Evolutionary conservation across 1,140 invertebrate species (phyloP).

Genomic region (Drosophila nasuta): DNA sequence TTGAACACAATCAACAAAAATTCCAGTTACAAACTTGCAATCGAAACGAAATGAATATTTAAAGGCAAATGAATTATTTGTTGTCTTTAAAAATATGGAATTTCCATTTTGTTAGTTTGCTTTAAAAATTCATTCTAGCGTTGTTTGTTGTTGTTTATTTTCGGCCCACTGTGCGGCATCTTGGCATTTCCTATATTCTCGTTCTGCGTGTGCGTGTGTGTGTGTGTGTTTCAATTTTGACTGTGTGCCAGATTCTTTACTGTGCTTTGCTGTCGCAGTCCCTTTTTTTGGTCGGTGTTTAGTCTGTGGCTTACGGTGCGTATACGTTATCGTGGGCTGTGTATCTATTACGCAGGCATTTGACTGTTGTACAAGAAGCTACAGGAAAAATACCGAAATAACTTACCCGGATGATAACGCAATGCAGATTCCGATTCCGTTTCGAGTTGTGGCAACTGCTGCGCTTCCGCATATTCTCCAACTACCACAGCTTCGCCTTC

Average conservation of each 20-base stretch:
- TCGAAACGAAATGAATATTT: too few relatives aligned
- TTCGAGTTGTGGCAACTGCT: constrained; percentile 33
- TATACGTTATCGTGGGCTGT: neutral
- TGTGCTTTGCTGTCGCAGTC: neutral
- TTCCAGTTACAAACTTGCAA: too few relatives aligned
- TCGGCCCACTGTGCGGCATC: neutral
- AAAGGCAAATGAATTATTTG: too few relatives aligned
- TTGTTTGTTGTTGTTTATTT: neutral
- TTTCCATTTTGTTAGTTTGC: too few relatives aligned
- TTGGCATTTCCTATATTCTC: neutral
- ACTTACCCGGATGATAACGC: constrained; percentile 38
- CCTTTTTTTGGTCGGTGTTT: neutral
- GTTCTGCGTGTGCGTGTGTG: too few relatives aligned
- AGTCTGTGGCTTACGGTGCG: neutral
- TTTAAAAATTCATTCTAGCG: neutral
- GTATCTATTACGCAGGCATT: constrained; percentile 1
- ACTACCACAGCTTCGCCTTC: constrained; percentile 20
- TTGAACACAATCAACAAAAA: too few relatives aligned
- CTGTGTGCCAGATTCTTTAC: neutral
- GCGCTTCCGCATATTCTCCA: constrained; percentile 47
- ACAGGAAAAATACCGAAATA: constrained; percentile 19
- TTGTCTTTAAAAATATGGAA: too few relatives aligned
- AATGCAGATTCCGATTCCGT: constrained; percentile 29
- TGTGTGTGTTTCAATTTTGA: too few relatives aligned
- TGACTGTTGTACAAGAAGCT: neutral